Conservation (phyloP, 2,888 invertebrate species). For the Carpatolechia fugitivella region DNA sequence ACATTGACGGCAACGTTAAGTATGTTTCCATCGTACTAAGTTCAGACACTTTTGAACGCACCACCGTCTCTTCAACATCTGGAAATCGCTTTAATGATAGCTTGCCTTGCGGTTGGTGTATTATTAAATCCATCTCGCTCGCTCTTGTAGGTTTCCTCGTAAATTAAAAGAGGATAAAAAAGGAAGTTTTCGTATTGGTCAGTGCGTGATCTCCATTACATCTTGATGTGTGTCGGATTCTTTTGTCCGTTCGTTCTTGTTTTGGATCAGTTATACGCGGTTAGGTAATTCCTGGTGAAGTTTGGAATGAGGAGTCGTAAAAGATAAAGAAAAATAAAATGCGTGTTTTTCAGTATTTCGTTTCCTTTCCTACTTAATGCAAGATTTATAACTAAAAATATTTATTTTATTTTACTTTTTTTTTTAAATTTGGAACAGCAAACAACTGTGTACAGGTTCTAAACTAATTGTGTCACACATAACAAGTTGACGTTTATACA, state of each 20-base stretch:
- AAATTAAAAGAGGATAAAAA: slow-evolving; percentile 58
- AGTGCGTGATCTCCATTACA: slow-evolving; percentile 77
- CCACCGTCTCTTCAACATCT: slow-evolving; percentile 22
- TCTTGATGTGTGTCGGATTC: slow-evolving; percentile 65
- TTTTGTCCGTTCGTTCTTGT: slow-evolving; percentile 58
- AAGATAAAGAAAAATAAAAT: too few relatives aligned
- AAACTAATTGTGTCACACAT: too few relatives aligned
- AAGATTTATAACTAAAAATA: too few relatives aligned
- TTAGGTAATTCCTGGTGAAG: slow-evolving; percentile 43
- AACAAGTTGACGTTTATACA: too few relatives aligned
- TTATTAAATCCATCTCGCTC: slow-evolving; percentile 69
- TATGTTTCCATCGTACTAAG: neutral
- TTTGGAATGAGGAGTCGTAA: neutral
- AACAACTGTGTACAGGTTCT: too few relatives aligned
- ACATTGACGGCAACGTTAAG: neutral
- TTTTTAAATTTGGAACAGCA: too few relatives aligned
- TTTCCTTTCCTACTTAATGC: too few relatives aligned
- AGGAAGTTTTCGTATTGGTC: slow-evolving; percentile 47
- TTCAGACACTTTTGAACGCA: neutral
- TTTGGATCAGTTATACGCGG: slow-evolving; percentile 58
- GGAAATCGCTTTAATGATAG: slow-evolving; percentile 70
- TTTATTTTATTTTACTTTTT: too few relatives aligned
- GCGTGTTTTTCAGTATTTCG: too few relatives aligned
- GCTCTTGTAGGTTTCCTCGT: slow-evolving; percentile 41
- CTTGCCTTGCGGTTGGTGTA: slow-evolving; percentile 66